Evolutionary conservation across 2,888 invertebrate species (phyloP).

Genomic region (Leptinotarsa rubiginosa): DNA sequence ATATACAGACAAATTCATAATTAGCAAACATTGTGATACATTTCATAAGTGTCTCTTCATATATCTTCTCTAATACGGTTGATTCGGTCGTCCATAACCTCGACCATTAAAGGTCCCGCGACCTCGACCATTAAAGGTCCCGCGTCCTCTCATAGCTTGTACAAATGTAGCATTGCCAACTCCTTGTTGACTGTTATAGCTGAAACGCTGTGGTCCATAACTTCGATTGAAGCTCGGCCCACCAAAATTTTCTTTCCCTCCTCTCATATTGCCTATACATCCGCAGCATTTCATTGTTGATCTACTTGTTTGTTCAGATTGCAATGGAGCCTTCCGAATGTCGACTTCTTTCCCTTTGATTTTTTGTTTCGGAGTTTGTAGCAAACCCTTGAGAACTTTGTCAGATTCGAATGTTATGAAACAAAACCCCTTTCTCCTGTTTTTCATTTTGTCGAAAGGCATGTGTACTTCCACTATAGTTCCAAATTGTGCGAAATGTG

Average conservation of each 20-base stretch:
- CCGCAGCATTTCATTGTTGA: slow-evolving; percentile 64
- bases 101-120: too few species aligned
- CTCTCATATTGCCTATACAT: slow-evolving; percentile 72
- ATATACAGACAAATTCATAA: too few species aligned
- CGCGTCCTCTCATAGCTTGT: too few species aligned
- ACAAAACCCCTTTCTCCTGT: slow-evolving; percentile 96
- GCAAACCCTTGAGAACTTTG: slow-evolving; percentile 90
- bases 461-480: slow-evolving; percentile 96
- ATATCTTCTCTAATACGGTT: too few species aligned
- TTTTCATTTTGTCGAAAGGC: slow-evolving; percentile 97
- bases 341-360: slow-evolving; percentile 95
- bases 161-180: too few species aligned
- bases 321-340: slow-evolving; percentile 94
- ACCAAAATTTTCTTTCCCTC: slow-evolving; percentile 64
- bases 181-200: slow-evolving; percentile 47
- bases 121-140: too few species aligned
- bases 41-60: too few species aligned
- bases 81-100: too few species aligned
- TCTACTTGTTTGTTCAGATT: slow-evolving; percentile 77
- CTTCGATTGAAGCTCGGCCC: neutral
- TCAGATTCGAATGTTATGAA: slow-evolving; percentile 98
- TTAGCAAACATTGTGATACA: too few species aligned
- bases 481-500: slow-evolving; percentile 92
- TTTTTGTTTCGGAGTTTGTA: slow-evolving; percentile 92
- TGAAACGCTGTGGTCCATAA: slow-evolving; percentile 67